phyloP scores from a whole-genome alignment of 2,797 vertebrate species.

The Cuculus canorus region DNA sequence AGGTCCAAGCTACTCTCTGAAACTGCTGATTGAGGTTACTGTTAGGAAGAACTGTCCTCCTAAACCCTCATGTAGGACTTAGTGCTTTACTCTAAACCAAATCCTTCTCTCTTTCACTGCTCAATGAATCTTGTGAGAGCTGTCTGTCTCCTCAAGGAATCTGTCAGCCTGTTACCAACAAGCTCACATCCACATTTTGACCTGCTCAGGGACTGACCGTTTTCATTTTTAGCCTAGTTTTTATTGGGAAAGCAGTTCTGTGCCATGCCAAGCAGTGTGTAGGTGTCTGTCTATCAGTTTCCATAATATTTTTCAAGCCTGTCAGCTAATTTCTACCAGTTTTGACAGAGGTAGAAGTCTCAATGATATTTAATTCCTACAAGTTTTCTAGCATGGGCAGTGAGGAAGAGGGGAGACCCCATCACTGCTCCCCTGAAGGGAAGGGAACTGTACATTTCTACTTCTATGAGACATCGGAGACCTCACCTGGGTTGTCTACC shows the following conservation, averaged over 20 bases:
- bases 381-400: neutral
- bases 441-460: neutral
- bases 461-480: neutral
- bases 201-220: neutral
- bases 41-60: neutral
- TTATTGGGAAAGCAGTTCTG: neutral
- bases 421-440: accelerated
- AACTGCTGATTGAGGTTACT: neutral
- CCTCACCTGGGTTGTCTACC: neutral
- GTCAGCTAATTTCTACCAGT: neutral
- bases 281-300: slow-evolving; percentile 34
- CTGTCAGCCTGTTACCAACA: neutral
- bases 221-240: neutral
- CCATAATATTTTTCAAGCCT: neutral
- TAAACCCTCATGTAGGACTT: accelerated
- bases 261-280: neutral
- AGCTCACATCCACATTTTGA: neutral
- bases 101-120: neutral
- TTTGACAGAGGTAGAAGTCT: neutral
- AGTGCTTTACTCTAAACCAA: neutral
- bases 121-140: neutral
- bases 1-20: neutral
- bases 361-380: neutral
- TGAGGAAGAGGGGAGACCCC: neutral
- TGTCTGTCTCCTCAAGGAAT: neutral